A percentile compares a stretch with the other conserved stretches of the same genome.
phyloP scores from a whole-genome alignment of 92 coral and sea anemone genomes.

The Zoanthus sansibaricus region DNA sequence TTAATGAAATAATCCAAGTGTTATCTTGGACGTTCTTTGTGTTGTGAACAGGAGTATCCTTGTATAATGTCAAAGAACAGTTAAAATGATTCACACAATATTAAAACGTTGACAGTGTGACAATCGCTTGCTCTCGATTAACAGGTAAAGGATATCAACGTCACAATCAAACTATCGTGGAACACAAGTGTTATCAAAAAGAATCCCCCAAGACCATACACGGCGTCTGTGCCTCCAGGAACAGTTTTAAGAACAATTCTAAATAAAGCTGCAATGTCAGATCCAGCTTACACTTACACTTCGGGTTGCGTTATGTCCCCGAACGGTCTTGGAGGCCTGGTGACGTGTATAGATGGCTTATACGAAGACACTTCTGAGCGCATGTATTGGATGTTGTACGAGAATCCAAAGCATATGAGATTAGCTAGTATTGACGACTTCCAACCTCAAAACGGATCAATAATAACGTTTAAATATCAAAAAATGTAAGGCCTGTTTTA shows the following conservation, averaged over 20 bases:
- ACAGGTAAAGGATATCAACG: constrained; percentile 3
- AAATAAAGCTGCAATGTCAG: constrained; percentile 24
- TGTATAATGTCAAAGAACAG: no score
- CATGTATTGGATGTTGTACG: constrained; percentile 40
- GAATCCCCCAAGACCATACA: constrained; percentile 26
- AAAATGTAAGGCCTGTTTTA: neutral
- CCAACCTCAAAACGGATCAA: constrained; percentile 24
- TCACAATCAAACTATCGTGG: constrained; percentile 40
- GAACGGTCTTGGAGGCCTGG: constrained; percentile 3
- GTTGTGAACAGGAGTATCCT: no score
- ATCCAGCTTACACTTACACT: constrained; percentile 25
- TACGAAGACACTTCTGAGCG: constrained; percentile 31
- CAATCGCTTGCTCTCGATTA: neutral
- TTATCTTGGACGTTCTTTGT: no score
- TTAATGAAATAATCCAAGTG: no score
- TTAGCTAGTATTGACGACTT: constrained; percentile 22
- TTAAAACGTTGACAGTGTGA: neutral
- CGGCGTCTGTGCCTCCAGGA: constrained; percentile 18
- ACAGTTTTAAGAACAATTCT: constrained; percentile 30
- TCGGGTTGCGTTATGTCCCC: constrained; percentile 9
- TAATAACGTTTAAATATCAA: constrained; percentile 20
- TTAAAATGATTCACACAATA: neutral
- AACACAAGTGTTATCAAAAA: constrained; percentile 29
- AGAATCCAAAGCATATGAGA: constrained; percentile 30
- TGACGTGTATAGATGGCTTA: constrained; percentile 22